Evolutionary conservation across 2,888 invertebrate species (phyloP).

Genomic region (Eilema sororculum): DNA sequence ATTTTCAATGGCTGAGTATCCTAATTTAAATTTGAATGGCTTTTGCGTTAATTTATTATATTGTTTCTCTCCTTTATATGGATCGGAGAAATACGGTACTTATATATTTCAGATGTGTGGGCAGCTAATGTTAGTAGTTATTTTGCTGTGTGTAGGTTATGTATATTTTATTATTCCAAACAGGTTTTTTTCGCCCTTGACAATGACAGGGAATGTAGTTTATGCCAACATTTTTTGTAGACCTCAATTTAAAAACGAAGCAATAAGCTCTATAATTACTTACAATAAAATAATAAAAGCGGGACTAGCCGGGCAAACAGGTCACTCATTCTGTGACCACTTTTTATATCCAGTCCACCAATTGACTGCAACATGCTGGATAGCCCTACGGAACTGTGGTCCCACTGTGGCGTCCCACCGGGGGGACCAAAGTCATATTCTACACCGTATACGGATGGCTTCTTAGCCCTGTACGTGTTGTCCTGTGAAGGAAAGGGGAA

Average conservation of each 20-base stretch:
- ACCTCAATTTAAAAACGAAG: constrained; percentile 1
- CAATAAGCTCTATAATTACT: not conserved
- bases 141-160: not conserved
- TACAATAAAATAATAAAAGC: not conserved
- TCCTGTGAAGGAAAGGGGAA: too few relatives aligned
- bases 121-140: not conserved
- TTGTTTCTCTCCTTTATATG: constrained; percentile 8
- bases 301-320: not conserved
- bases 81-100: constrained; percentile 6
- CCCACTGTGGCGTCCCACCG: too few relatives aligned
- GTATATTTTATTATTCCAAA: not conserved
- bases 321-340: too few relatives aligned
- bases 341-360: too few relatives aligned
- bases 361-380: too few relatives aligned
- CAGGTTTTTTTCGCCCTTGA: not conserved
- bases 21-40: constrained; percentile 16
- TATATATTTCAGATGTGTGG: constrained; percentile 11
- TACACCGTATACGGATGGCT: too few relatives aligned
- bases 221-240: not conserved
- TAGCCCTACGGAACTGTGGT: too few relatives aligned
- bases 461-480: too few relatives aligned
- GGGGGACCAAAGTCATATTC: too few relatives aligned
- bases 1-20: constrained; percentile 11
- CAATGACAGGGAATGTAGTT: constrained; percentile 12
- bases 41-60: constrained; percentile 12